These are phyloP conservation scores for Caenorhabditis auriculariae DNA, from an alignment of 2,888 invertebrate genomes.

Conservation along the genomic window DNA sequence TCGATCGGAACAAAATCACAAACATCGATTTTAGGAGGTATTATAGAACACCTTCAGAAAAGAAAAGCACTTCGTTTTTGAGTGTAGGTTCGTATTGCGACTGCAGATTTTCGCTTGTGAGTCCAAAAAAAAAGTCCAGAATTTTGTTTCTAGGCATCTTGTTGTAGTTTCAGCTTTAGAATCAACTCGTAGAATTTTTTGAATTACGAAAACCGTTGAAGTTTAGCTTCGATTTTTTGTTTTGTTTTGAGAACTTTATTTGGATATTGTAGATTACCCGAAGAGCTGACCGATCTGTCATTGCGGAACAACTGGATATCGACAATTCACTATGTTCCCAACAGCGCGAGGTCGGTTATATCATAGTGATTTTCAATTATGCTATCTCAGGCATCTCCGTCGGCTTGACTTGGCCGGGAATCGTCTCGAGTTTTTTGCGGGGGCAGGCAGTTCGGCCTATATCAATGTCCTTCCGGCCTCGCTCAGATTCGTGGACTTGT, in stretches of 20 bases:
- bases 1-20: constrained; percentile 40
- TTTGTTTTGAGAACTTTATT: too few relatives aligned
- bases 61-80: too few relatives aligned
- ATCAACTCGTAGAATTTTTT: not conserved
- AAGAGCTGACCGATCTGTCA: constrained; percentile 43
- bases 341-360: constrained; percentile 26
- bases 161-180: not conserved
- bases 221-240: not conserved
- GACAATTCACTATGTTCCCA: constrained; percentile 36
- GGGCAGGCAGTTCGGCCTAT: constrained; percentile 19
- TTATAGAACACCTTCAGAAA: not conserved
- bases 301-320: constrained; percentile 40
- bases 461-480: constrained; percentile 34
- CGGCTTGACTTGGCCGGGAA: constrained; percentile 45
- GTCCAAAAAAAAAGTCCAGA: not conserved
- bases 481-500: constrained; percentile 37
- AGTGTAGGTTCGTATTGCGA: not conserved
- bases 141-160: not conserved
- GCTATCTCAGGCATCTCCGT: constrained; percentile 23
- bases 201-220: not conserved
- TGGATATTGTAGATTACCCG: constrained; percentile 33
- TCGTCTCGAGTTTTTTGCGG: constrained; percentile 36
- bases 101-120: not conserved
- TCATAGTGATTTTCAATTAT: not conserved
- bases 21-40: constrained; percentile 46